Conservation (phyloP, 2,113 vertebrate species). For the Zapornia atra region DNA sequence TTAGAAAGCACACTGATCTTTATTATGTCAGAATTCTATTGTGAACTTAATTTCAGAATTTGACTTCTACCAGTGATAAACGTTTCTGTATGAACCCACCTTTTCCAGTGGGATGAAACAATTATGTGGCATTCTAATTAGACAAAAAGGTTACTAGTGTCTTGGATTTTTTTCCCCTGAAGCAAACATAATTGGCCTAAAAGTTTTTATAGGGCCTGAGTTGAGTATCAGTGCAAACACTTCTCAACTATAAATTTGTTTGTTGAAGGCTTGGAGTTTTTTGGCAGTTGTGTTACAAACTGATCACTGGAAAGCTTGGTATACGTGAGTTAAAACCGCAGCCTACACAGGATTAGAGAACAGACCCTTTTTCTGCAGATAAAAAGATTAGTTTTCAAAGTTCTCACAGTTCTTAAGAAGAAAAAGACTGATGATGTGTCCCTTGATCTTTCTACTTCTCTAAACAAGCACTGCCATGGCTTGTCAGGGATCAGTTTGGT, state of each 20-base stretch:
- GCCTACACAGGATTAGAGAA: neutral
- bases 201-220: neutral
- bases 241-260: neutral
- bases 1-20: neutral
- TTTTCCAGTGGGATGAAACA: neutral
- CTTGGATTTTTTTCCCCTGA: neutral
- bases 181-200: neutral
- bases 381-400: neutral
- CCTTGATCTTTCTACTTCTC: neutral
- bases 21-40: neutral
- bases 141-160: accelerated
- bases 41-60: neutral
- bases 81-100: neutral
- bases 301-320: neutral
- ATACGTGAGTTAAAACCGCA: neutral
- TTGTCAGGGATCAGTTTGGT: neutral
- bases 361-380: neutral
- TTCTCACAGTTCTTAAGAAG: neutral
- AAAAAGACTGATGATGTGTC: neutral
- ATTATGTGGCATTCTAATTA: neutral
- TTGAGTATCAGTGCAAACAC: neutral
- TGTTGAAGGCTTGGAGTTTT: neutral
- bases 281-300: neutral
- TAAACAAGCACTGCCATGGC: neutral
- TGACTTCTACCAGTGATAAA: neutral